Evolutionary conservation across 2,113 vertebrate species (phyloP), one percentile per base, ranked within the genome.

Genomic region (Myodes glareolus): DNA sequence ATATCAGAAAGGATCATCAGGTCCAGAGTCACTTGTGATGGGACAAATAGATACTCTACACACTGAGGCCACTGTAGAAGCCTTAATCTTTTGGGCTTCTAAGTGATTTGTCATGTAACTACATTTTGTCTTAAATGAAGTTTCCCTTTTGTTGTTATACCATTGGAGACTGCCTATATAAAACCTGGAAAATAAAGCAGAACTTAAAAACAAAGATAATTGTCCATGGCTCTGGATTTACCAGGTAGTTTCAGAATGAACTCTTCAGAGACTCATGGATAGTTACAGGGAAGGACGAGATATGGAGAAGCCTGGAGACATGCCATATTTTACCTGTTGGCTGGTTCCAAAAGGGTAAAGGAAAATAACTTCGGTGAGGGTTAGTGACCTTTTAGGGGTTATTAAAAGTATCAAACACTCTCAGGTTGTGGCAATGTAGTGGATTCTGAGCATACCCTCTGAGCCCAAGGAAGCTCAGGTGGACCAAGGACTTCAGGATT

Each of bases 211-310:
- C 21, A 21, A 5, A 42, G 13, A 63, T 4, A 33, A 61, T 78
- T 11, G 33, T 27, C 90, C 27, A 52, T 27, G 55, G 84, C 7
- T 58, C 3, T 25, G 70, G 19, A 85, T 88, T 80, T 65, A 90
- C n/a, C 90, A 82, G 92, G 25, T 86, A 84, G 39, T 47, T 96
- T 90, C 68, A 63, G 73, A 47, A 67, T 65, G 61, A 67, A 67
- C 45, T 14, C 17, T 65, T 21, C 29, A 47, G 61, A 86, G 17
- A 33, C 7, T 12, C 39, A 33, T 12, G 27, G 16, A 47, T 45
- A 47, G 8, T 47, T 33, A 85, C 39, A 31, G 61, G 25, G 16
- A 65, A 63, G 58, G 7, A 65, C 6, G 16, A 45, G 31, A 65
- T 31, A 7, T 2, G 2, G 16, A 86, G 39, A 5, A 67, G 8